These are phyloP conservation scores for Indri indri DNA, from an alignment of 2,113 vertebrate genomes.

Conservation along the genomic window DNA sequence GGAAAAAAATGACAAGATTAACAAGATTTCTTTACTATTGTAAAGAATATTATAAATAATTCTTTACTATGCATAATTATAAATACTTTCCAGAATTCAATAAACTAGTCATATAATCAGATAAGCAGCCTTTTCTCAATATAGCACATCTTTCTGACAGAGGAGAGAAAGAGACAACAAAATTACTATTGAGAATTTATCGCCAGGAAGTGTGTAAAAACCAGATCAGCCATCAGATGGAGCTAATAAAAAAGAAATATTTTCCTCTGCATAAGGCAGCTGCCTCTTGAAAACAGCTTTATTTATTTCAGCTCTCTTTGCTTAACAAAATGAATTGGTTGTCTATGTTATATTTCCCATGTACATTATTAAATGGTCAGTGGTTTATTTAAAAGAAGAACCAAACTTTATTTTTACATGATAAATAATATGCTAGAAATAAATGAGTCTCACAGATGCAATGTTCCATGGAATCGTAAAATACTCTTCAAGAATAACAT, in stretches of 20 bases:
- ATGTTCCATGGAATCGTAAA: not conserved
- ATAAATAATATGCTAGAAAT: not conserved
- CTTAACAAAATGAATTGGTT: not conserved
- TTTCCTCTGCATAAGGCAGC: not conserved
- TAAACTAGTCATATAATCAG: not conserved
- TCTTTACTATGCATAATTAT: not conserved
- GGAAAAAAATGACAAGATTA: not conserved
- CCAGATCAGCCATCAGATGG: conserved; percentile 81
- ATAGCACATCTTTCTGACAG: not conserved
- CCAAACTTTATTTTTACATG: not conserved
- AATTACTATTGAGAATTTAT: not conserved
- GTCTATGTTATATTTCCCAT: not conserved
- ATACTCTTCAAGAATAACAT: not conserved
- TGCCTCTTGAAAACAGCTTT: not conserved
- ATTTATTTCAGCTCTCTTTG: not conserved
- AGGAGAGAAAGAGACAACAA: not conserved
- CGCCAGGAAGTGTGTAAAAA: conserved; percentile 66
- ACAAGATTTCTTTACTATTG: not conserved
- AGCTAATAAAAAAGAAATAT: conserved; percentile 82
- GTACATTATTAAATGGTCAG: not conserved
- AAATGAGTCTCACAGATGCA: not conserved
- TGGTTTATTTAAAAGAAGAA: conserved; percentile 25
- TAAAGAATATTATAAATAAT: not conserved
- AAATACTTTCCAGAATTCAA: not conserved
- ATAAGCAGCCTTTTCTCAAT: not conserved